Base-by-base conservation (phyloP, 2,888 invertebrate genomes). In the Balanococcus diminutus region DNA sequence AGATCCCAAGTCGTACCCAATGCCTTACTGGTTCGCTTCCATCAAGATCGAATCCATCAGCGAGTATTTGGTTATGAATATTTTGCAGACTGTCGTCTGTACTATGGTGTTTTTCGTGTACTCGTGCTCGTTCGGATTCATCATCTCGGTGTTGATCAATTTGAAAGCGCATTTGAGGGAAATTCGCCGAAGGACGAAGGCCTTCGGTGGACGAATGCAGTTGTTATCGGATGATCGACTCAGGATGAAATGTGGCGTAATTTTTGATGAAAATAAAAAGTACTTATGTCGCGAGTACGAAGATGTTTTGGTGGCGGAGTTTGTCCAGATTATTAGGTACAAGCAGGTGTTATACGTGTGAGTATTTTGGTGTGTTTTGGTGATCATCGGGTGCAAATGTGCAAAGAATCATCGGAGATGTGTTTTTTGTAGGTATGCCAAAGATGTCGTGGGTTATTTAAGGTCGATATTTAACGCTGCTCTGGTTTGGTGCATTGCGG, bases 21-120 rank as follows among this genome's bases (percentile, higher is more conserved):
- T 83, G 82, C 82, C 82, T 3, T 83, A 28, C 32, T 83, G 82
- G 82, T 83, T 83, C 56, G 51, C 82, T n/a, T 25, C 16, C 1
- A n/a, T 51, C 4, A 6, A 51, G 25, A 61, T 83, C 11, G 51
- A 46, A 16, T 56, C 31, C 9, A 19, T 22, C 3, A 16, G 2
- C 2, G 19, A 56, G 32, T 83, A 83, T 32, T 83, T 83, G 9
- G 9, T 8, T 8, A 83, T 83, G 19, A 83, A 19, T n/a, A 19
- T 61, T 2, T 1, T 83, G 51, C 82, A 83, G 28, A 61, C 46
- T 2, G 19, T 61, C 2, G 1, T 83, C n/a, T 51, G 56, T 32
- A 61, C 14, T 22, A 83, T 56, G 51, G 28, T 19, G n/a, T 83
- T 83, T 36, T 16, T 22, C 36, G 56, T 61, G 56, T 83, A 83